Percentiles rank a stretch among this genome's conserved stretches.
Conservation (phyloP, 2,888 invertebrate species). For the Drosophila infuscata region DNA sequence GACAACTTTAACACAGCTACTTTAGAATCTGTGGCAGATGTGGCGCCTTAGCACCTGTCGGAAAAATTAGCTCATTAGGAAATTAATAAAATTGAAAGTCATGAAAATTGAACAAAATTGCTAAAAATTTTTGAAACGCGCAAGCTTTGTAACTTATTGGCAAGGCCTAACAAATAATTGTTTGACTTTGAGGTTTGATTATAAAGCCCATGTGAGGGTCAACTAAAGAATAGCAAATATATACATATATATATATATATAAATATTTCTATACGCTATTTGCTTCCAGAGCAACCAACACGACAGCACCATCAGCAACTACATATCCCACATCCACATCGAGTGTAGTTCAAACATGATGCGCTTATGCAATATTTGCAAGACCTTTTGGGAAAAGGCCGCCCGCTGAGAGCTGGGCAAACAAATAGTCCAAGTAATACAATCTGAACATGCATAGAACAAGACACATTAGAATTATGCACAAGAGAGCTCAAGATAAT, state of each 20-base stretch:
- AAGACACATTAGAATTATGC: constrained; percentile 56
- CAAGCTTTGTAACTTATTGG: constrained; percentile 26
- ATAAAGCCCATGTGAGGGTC: constrained; percentile 73
- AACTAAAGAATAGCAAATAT: constrained; percentile 18
- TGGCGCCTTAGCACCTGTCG: constrained; percentile 12
- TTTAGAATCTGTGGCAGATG: constrained; percentile 21
- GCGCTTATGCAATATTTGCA: constrained; percentile 73
- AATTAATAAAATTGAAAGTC: constrained; percentile 32
- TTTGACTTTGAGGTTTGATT: constrained; percentile 76
- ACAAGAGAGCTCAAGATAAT: constrained; percentile 22
- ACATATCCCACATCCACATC: constrained; percentile 54
- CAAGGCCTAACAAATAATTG: constrained; percentile 59
- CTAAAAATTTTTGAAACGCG: constrained; percentile 34
- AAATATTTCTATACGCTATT: constrained; percentile 17
- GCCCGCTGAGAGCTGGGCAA: constrained; percentile 62
- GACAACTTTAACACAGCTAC: not conserved
- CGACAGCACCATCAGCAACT: constrained; percentile 17
- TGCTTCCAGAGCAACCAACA: constrained; percentile 28
- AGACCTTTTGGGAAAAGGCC: constrained; percentile 63
- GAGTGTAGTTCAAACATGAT: constrained; percentile 69
- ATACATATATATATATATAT: constrained; percentile 7
- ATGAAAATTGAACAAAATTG: constrained; percentile 29
- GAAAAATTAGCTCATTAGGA: constrained; percentile 31
- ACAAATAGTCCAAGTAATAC: constrained; percentile 43
- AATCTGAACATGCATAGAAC: constrained; percentile 49